Evolutionary conservation across 2,113 vertebrate species (phyloP), one percentile per base, ranked within the genome.

Genomic region (Rousettus leschenaultii): DNA sequence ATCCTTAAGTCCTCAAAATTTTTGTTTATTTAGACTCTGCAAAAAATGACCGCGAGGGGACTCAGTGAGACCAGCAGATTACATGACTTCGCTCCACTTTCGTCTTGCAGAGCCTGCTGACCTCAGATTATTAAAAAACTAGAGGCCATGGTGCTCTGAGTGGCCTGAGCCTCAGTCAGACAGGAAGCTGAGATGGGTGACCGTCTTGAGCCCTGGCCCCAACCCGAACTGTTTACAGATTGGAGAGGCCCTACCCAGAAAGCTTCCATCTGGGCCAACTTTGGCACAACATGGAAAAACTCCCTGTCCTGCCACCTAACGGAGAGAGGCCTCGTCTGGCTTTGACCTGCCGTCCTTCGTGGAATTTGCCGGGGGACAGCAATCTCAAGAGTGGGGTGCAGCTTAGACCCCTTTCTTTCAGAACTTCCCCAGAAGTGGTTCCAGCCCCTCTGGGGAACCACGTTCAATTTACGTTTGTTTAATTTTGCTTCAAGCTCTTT

Each of bases 71-170:
- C 77, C 40, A 55, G 61, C 40, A 55, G 61, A 65, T 43, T 28
- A 7, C 71, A 24, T 94, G 30, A 0, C 40, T 59, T 86, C 53
- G 14, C 61, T 92, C 79, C 66, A 16, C 92, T 73, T 96, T 89
- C 97, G 5, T 97, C 95, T 98, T 68, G 95, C 97, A 98, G 98
- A 98, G 79, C 98, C 97, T 95, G 95, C 96, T 97, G 98, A 97
- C 77, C 97, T 93, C 15, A 89, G 97, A 87, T 35, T 95, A 65
- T 95, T 77, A 12, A 97, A 98, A 98, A 0, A 2, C 90, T 96
- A 92, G 91, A 97, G 97, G 96, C 96, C 51, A 0, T 22, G 4
- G 4, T 40, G 89, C 78, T 86, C 96, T 63, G 6, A 2, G 3
- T 24, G 2, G 53, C 91, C 75, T 83, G 74, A 68, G 84, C 84